Evolutionary conservation across 2,888 invertebrate species (phyloP), one percentile per base, ranked within the genome.

Genomic region (Anodontia alba): DNA sequence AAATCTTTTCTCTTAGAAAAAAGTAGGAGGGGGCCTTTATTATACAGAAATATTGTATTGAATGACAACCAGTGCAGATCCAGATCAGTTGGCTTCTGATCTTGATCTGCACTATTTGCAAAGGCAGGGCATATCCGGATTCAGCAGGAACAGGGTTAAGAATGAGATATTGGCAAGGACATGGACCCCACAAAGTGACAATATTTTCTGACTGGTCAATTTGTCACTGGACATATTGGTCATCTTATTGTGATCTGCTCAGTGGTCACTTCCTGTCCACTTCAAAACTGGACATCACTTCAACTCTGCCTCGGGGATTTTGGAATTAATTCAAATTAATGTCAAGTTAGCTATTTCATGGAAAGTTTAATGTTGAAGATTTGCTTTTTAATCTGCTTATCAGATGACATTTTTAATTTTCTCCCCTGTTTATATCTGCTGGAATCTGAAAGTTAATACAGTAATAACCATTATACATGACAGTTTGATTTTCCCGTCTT

Each of bases 231-330:
- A 31, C 73, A 62, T 73, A 15, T 42, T 43, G 43, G 43, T 62
- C 57, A 51, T 62, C 73, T 29, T 29, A 17, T 62, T 62, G 62
- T 73, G 38, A 33, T 17, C 26, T 17, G 17, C 81, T 20, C 76
- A 78, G 78, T 78, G 81, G 73, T 49, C 23, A 81, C 77, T 81
- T 81, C 81, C 81, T 81, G 78, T 78, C 68, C 62, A 75, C 54
- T 29, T 69, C 68, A 76, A 73, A 72, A 54, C 36, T 68, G 68
- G 78, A 78, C 78, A 69, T 62, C 68, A 76, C 78, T 68, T 62
- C 23, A 46, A 8, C 49, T 33, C 20, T 66, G 71, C 71, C 66
- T 66, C n/a, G n/a, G 71, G 76, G 66, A 7, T 36, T 31, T 54
- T 36, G 49, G 36, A 46, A 76, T 76, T 71, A 76, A 70, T 71